Conservation (phyloP, 2,797 vertebrate genomes). For the Anguilla megastoma region DNA sequence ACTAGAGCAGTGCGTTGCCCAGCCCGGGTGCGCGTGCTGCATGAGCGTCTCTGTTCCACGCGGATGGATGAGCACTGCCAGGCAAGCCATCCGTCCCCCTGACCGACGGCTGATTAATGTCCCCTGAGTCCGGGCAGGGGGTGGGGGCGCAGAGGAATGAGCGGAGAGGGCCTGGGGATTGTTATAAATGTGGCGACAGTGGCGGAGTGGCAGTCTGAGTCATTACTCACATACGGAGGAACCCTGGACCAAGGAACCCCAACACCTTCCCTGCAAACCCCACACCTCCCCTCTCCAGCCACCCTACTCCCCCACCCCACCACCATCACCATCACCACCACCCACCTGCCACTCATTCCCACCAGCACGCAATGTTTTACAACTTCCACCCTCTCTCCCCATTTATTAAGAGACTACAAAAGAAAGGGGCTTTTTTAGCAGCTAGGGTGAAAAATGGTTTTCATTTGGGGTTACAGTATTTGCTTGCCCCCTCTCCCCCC, state of each 20-base stretch:
- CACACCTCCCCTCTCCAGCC: slow-evolving; percentile 1
- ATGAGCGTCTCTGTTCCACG: slow-evolving; percentile 63
- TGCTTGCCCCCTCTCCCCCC: slow-evolving; percentile 35
- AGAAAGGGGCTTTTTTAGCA: slow-evolving; percentile 66
- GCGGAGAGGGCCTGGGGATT: slow-evolving; percentile 78
- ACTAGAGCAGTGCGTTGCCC: slow-evolving; percentile 29
- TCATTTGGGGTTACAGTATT: slow-evolving; percentile 37
- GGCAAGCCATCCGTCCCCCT: slow-evolving; percentile 64
- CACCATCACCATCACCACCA: slow-evolving; percentile 43
- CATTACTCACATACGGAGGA: slow-evolving; percentile 90
- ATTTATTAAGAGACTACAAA: slow-evolving; percentile 86
- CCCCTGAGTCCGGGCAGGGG: slow-evolving; percentile 69
- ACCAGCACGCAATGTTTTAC: slow-evolving; percentile 83
- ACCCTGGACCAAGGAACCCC: slow-evolving; percentile 69
- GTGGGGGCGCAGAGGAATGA: slow-evolving; percentile 67
- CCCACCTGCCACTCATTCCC: slow-evolving; percentile 78
- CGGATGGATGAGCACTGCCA: slow-evolving; percentile 64
- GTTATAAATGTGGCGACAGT: slow-evolving; percentile 96
- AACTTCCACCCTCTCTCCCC: slow-evolving; percentile 77
- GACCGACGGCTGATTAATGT: slow-evolving; percentile 84
- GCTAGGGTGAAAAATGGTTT: slow-evolving; percentile 34
- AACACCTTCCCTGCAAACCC: slow-evolving; percentile 48
- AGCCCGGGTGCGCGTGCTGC: background rate
- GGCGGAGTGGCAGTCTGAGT: slow-evolving; percentile 84
- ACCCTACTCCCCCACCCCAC: slow-evolving; percentile 22